phyloP scores from a whole-genome alignment of 2,113 vertebrate genomes.

The Ammodytes marinus region DNA sequence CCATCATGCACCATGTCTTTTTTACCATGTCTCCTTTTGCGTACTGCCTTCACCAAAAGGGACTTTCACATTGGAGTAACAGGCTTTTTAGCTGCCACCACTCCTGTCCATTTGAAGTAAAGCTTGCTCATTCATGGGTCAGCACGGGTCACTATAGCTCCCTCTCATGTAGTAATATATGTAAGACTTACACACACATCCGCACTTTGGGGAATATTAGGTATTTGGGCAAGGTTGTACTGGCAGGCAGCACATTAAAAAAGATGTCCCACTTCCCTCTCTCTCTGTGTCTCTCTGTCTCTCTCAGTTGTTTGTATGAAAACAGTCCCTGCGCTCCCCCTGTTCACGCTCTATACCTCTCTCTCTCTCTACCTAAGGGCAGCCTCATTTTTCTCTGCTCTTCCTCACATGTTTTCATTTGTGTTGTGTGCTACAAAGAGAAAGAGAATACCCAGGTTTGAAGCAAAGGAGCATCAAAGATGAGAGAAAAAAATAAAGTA shows the following conservation, averaged over 20 bases:
- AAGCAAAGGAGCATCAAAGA: slow-evolving; percentile 55
- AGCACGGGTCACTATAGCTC: slow-evolving; percentile 36
- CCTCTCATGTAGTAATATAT: slow-evolving; percentile 21
- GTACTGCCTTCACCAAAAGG: slow-evolving; percentile 30
- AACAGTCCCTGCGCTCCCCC: slow-evolving; percentile 42
- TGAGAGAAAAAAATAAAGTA: slow-evolving; percentile 45
- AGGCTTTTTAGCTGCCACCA: slow-evolving; percentile 39
- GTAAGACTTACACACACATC: slow-evolving; percentile 30
- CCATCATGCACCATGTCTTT: slow-evolving; percentile 18
- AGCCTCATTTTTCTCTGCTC: slow-evolving; percentile 52
- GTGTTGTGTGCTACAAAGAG: slow-evolving; percentile 51
- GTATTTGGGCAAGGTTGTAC: slow-evolving; percentile 53
- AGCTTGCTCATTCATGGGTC: slow-evolving; percentile 47
- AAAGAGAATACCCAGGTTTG: slow-evolving; percentile 45
- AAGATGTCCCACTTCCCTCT: slow-evolving; percentile 59
- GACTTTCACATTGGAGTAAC: slow-evolving; percentile 33
- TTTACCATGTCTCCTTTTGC: slow-evolving; percentile 31
- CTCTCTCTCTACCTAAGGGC: slow-evolving; percentile 56
- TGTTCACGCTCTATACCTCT: slow-evolving; percentile 29
- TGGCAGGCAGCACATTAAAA: slow-evolving; percentile 58
- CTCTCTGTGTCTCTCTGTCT: background rate
- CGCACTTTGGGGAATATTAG: slow-evolving; percentile 50
- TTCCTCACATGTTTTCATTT: slow-evolving; percentile 56
- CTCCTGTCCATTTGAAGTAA: slow-evolving; percentile 38
- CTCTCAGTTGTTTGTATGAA: slow-evolving; percentile 59